These are phyloP conservation scores for Seriola rivoliana DNA, from an alignment of 2,113 vertebrate species.

Conservation along the genomic window DNA sequence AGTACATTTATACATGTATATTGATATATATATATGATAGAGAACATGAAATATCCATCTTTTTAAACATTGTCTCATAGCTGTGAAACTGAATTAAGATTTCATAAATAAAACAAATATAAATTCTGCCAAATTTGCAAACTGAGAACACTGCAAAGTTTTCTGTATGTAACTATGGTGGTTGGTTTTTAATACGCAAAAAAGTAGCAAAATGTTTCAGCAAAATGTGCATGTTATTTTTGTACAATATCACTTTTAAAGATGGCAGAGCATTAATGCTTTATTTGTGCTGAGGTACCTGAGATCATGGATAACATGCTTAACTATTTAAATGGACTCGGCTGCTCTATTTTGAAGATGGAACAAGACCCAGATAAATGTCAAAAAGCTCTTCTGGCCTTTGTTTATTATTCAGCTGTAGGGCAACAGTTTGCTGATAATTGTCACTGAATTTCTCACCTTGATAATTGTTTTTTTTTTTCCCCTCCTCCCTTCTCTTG, in stretches of 20 bases:
- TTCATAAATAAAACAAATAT: conserved; percentile 64
- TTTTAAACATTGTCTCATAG: conserved; percentile 69
- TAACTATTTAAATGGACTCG: conserved; percentile 49
- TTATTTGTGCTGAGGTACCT: conserved; percentile 65
- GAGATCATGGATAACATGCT: conserved; percentile 47
- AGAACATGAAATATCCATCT: conserved; percentile 59
- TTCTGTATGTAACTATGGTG: conserved; percentile 69
- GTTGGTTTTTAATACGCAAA: conserved; percentile 77
- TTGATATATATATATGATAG: conserved; percentile 58
- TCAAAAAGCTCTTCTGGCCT: conserved; percentile 37
- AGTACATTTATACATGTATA: conserved; percentile 67
- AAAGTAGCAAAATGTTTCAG: conserved; percentile 78
- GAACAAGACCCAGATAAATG: conserved; percentile 45
- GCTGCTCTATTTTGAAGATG: conserved; percentile 50
- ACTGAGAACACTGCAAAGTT: conserved; percentile 69
- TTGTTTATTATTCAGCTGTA: conserved; percentile 40
- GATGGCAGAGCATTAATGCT: conserved; percentile 55
- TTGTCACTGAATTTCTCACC: conserved; percentile 56
- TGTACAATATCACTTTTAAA: conserved; percentile 79
- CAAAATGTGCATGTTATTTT: conserved; percentile 82
- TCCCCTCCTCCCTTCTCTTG: conserved; percentile 26
- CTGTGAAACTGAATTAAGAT: conserved; percentile 71
- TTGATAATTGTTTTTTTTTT: conserved; percentile 12
- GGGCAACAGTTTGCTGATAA: conserved; percentile 51
- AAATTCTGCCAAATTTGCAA: conserved; percentile 78